Base-by-base conservation (phyloP, 2,888 invertebrate genomes). In the Drosophila incognita region DNA sequence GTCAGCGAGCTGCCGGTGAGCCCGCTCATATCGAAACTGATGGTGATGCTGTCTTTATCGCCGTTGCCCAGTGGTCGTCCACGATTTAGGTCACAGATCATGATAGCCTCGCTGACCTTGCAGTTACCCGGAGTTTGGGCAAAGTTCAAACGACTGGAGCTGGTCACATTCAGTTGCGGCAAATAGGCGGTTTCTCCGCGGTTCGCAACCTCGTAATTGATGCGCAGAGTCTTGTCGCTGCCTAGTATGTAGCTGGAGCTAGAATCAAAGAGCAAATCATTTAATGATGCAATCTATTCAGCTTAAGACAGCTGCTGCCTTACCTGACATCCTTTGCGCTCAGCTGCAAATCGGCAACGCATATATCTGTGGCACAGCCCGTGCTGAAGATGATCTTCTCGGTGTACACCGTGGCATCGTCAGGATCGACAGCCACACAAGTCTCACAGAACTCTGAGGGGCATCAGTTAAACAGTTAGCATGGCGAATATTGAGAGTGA, bases 151-250 rank as follows among this genome's bases (percentile, higher is more conserved):
- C 87, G 91, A 66, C 92, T 91, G 3, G 94, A 94, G 38, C 94
- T 92, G 15, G 92, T 92, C 3, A 94, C 91, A 61, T 92, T 91
- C 31, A 94, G 80, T 81, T 94, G 93, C 0, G 94, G 93, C 52
- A 93, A 87, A 78, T 94, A 94, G 5, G 94, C 94, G 1, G 93
- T 93, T 82, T 94, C 94, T 1, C 94, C 94, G 0, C 72, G 74
- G 76, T 94, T 94, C 5, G 77, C 84, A 2, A 94, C 85, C 11
- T 91, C 90, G 66, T 93, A 93, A 8, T 90, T 88, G 7, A 93
- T 68, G 0, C 87, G 84, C 0, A 93, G 78, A 0, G 90, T 91
- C 48, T 86, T 90, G 62, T 87, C 89, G 56, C 93, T 93, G 27
- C 93, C 93, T 69, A 93, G 66, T 2, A 91, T 88, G 54, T 91